Conservation (phyloP, 2,888 invertebrate genomes). For the Cosmia trapezina region DNA sequence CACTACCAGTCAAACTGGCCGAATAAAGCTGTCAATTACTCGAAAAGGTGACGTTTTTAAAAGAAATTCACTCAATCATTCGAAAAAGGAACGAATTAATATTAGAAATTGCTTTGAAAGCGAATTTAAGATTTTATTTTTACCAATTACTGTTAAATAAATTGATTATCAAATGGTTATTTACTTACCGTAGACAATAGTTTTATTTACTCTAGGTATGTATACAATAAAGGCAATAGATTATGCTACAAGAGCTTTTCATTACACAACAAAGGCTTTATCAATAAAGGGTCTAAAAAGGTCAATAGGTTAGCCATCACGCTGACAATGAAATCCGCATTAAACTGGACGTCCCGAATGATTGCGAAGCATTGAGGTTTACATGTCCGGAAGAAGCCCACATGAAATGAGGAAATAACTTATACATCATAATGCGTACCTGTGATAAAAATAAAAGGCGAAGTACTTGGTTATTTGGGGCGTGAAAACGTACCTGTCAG, state of each 20-base stretch:
- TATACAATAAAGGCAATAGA: not conserved
- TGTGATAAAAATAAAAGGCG: slow-evolving; percentile 34
- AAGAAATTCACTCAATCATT: slow-evolving; percentile 30
- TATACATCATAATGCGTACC: slow-evolving; percentile 7
- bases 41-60: slow-evolving; percentile 25
- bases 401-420: slow-evolving; percentile 32
- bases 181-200: not conserved
- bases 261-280: slow-evolving; percentile 4
- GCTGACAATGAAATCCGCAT: slow-evolving; percentile 48
- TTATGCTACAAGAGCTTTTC: not conserved
- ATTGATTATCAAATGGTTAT: not conserved
- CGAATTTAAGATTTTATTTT: slow-evolving; percentile 1
- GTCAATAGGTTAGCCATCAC: slow-evolving; percentile 53
- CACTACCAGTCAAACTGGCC: slow-evolving; percentile 25
- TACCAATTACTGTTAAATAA: not conserved
- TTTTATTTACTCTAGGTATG: not conserved
- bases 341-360: slow-evolving; percentile 41
- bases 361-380: slow-evolving; percentile 33
- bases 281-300: slow-evolving; percentile 44
- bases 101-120: slow-evolving; percentile 25
- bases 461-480: slow-evolving; percentile 22
- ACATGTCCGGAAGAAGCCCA: slow-evolving; percentile 44
- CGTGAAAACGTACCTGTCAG: slow-evolving; percentile 13
- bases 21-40: slow-evolving; percentile 32
- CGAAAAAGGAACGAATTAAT: slow-evolving; percentile 31